Percentiles rank a stretch among this genome's conserved stretches.
Conservation (phyloP, 2,888 invertebrate species). For the Tetranychus truncatus region DNA sequence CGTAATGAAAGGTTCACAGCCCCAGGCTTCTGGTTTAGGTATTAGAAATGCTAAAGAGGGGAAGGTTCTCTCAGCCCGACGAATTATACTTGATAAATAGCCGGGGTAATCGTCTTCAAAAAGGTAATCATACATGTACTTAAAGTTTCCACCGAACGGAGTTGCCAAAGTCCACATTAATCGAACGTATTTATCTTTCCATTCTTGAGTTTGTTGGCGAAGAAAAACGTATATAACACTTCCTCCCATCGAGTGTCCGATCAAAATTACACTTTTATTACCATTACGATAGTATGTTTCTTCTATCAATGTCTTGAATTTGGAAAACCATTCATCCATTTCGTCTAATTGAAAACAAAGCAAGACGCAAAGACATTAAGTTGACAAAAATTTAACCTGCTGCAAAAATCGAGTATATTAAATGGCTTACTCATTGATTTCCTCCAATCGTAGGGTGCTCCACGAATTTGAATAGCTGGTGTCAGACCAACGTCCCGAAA, state of each 20-base stretch:
- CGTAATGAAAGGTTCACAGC: background rate
- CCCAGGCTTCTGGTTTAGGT: background rate
- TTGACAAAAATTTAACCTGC: background rate
- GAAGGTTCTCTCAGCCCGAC: conserved; percentile 9
- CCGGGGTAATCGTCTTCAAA: conserved; percentile 10
- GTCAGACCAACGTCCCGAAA: background rate
- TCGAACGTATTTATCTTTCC: conserved; percentile 9
- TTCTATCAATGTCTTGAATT: conserved; percentile 2
- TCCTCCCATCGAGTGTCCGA: conserved; percentile 14
- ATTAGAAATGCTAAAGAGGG: conserved; percentile 8
- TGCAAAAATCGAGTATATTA: background rate
- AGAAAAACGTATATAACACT: conserved; percentile 4
- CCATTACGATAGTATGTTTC: background rate
- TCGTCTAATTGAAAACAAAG: conserved; percentile 5
- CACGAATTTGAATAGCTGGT: background rate
- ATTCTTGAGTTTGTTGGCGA: background rate
- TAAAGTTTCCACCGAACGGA: conserved; percentile 10
- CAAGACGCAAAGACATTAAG: background rate
- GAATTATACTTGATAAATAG: background rate
- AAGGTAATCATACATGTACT: conserved; percentile 12
- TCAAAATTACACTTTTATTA: background rate
- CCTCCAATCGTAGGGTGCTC: conserved; percentile 13
- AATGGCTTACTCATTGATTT: conserved; percentile 8
- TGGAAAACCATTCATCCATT: background rate
- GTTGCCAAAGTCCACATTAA: background rate